Percentiles rank a stretch among this genome's conserved stretches.
These are phyloP conservation scores for Cebus imitator DNA, from an alignment of 2,113 vertebrate species.

Conservation along the genomic window DNA sequence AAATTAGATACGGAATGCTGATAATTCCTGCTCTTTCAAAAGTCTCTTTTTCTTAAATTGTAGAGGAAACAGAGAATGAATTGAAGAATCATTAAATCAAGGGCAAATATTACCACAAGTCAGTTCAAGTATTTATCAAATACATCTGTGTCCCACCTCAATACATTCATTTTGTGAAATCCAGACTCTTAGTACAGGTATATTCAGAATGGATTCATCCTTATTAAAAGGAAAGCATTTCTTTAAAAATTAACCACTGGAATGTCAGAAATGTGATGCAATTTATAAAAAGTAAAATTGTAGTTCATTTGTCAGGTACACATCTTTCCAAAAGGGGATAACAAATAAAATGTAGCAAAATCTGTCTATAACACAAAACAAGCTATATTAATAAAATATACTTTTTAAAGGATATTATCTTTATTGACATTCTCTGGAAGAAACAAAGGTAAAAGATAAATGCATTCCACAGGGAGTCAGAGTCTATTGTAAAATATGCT, in stretches of 20 bases:
- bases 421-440: neutral
- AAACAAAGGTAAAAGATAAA: neutral
- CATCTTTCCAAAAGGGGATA: neutral
- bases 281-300: neutral
- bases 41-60: neutral
- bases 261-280: neutral
- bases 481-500: neutral
- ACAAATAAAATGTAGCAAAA: neutral
- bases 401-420: neutral
- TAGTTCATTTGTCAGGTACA: neutral
- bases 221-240: neutral
- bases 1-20: neutral
- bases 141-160: neutral
- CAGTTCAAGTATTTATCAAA: neutral
- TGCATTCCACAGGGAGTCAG: neutral
- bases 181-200: neutral
- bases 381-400: neutral
- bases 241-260: neutral
- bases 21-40: neutral
- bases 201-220: neutral
- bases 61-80: neutral
- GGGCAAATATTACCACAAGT: neutral
- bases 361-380: neutral
- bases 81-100: neutral
- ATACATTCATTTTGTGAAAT: conserved; percentile 15